Base-by-base conservation (phyloP, 1,140 invertebrate genomes). In the Drosophila baimaii region DNA sequence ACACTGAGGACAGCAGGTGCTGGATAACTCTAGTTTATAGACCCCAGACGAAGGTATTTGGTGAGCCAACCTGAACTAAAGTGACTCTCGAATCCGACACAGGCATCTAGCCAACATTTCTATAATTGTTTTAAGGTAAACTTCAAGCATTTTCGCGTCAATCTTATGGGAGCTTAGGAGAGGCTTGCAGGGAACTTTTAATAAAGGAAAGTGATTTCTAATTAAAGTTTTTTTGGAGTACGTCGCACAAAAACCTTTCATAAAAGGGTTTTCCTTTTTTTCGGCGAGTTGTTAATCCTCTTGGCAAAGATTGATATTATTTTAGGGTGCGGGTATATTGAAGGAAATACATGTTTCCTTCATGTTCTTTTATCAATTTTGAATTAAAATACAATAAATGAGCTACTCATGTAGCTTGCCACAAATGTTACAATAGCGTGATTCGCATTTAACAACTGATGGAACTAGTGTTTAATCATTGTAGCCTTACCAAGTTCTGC, bases 121-220 rank as follows among this genome's bases (percentile, higher is more conserved):
- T 74, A 68, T 76, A 73, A 90, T 90, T 89, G 78, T 82, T 76
- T 91, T 90, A 90, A 90, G 84, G 89, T 90, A 90, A 91, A 89
- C 83, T 90, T 90, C 51, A 78, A 89, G 78, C 88, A 90, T 90
- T 90, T 89, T 90, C 58, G 81, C 55, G 88, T 91, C 88, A 90
- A 90, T 90, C 88, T 88, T 64, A 66, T 21, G 33, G 59, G 43
- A 69, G 66, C 35, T 68, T 2, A 44, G 35, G 27, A 33, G 23
- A 19, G 49, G 17, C 31, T 31, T 13, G 17, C n/a, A 15, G 51
- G 19, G 21, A 19, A 21, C 49, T 17, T 43, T 58, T 49, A 41
- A 71, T 71, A 71, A 71, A 71, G 41, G 51, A 71, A 71, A 71
- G 54, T 65, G 47, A 39, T 70, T 68, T 19, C 56, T 35, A 17